These are phyloP conservation scores for Epirrhoe tristata DNA, from an alignment of 2,888 invertebrate species.

Conservation along the genomic window DNA sequence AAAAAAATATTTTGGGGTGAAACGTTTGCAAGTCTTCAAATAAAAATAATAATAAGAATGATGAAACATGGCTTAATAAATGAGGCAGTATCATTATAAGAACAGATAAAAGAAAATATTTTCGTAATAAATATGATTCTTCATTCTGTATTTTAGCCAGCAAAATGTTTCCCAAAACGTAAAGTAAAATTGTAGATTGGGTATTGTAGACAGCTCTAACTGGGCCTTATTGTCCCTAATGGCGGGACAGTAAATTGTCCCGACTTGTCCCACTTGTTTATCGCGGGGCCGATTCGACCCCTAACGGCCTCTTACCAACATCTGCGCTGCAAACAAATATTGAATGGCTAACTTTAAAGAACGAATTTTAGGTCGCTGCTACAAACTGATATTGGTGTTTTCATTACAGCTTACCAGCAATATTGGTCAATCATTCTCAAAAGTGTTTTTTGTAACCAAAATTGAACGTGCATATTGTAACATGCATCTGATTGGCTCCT, in stretches of 20 bases:
- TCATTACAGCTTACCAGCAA: background rate
- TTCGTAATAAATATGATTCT: constrained; percentile 1
- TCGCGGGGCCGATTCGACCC: constrained; percentile 27
- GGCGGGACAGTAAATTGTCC: constrained; percentile 31
- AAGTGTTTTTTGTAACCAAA: background rate
- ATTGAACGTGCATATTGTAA: too few species aligned
- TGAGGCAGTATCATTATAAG: background rate
- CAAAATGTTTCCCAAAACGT: constrained; percentile 28
- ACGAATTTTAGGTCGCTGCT: constrained; percentile 18
- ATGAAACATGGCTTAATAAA: background rate
- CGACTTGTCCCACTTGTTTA: constrained; percentile 35
- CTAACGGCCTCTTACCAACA: constrained; percentile 33
- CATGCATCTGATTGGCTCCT: too few species aligned
- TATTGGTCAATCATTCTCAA: background rate
- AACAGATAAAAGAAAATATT: constrained; percentile 5
- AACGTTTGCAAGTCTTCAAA: too few species aligned
- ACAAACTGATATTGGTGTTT: constrained; percentile 7
- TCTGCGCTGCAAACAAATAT: constrained; percentile 37
- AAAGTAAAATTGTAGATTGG: constrained; percentile 25
- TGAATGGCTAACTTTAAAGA: constrained; percentile 32
- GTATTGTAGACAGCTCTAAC: constrained; percentile 31
- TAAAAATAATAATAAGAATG: background rate
- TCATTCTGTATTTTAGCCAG: constrained; percentile 8
- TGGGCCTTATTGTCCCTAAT: constrained; percentile 34
- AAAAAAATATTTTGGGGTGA: too few species aligned